Evolutionary conservation across 1,140 invertebrate species (phyloP).

Genomic region (Polyergus mexicanus): DNA sequence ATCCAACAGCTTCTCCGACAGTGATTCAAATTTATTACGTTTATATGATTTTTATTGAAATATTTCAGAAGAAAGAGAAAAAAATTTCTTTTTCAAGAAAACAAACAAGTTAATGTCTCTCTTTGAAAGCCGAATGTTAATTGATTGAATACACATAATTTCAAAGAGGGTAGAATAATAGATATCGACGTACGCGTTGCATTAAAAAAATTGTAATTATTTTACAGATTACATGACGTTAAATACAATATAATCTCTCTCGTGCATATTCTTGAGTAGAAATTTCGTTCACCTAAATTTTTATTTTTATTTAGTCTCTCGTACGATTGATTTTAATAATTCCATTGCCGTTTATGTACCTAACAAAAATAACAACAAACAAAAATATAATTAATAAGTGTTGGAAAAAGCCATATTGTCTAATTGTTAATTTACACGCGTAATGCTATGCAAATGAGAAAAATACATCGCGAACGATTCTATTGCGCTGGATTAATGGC

Average conservation of each 20-base stretch:
- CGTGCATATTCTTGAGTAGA: not conserved
- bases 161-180: not conserved
- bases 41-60: not conserved
- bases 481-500: slow-evolving; percentile 58
- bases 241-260: not conserved
- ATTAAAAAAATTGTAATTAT: not conserved
- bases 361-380: not conserved
- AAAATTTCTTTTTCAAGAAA: not conserved
- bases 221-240: not conserved
- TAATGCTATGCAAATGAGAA: not conserved
- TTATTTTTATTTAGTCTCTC: not conserved
- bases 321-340: not conserved
- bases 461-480: slow-evolving; percentile 42
- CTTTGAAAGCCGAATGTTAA: not conserved
- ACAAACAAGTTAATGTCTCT: not conserved
- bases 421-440: slow-evolving; percentile 5
- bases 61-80: not conserved
- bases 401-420: not conserved
- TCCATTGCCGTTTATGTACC: no score
- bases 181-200: not conserved
- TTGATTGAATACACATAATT: not conserved
- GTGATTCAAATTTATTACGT: not conserved
- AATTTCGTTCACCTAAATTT: not conserved
- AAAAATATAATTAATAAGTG: not conserved
- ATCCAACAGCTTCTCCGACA: not conserved